Conservation (phyloP, 2,888 invertebrate genomes). For the Cryptocheilus praepositus region DNA sequence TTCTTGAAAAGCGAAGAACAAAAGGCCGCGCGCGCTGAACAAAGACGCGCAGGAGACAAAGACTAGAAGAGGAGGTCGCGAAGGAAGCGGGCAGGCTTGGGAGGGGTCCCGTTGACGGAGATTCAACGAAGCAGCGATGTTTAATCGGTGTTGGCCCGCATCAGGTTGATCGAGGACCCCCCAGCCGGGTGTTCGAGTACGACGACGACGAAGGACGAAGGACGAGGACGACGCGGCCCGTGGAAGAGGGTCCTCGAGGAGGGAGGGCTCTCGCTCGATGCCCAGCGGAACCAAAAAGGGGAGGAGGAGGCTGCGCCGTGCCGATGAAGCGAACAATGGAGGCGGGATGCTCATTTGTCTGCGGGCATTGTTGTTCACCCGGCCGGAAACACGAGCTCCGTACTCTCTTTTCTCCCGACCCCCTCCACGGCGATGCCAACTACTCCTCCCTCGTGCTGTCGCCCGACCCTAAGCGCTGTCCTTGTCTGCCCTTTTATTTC, state of each 20-base stretch:
- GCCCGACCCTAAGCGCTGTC: constrained; percentile 27
- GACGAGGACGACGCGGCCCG: constrained; percentile 14
- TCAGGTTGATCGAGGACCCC: constrained; percentile 73
- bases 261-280: not conserved
- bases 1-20: constrained; percentile 1
- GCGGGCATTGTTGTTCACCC: constrained; percentile 73
- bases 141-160: constrained; percentile 73
- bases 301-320: constrained; percentile 33
- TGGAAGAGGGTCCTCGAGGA: not conserved
- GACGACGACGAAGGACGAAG: constrained; percentile 28
- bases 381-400: constrained; percentile 72
- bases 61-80: not conserved
- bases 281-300: constrained; percentile 7
- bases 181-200: constrained; percentile 61
- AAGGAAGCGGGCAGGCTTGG: not conserved
- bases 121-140: constrained; percentile 69
- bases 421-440: not conserved
- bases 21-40: constrained; percentile 11
- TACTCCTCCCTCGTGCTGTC: constrained; percentile 29
- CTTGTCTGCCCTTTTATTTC: not conserved
- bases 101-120: constrained; percentile 57
- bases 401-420: constrained; percentile 55
- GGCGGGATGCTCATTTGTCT: constrained; percentile 75
- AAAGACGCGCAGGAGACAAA: constrained; percentile 4
- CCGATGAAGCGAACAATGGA: constrained; percentile 73